phyloP scores from a whole-genome alignment of 2,113 vertebrate genomes.

The Corythaixoides concolor region DNA sequence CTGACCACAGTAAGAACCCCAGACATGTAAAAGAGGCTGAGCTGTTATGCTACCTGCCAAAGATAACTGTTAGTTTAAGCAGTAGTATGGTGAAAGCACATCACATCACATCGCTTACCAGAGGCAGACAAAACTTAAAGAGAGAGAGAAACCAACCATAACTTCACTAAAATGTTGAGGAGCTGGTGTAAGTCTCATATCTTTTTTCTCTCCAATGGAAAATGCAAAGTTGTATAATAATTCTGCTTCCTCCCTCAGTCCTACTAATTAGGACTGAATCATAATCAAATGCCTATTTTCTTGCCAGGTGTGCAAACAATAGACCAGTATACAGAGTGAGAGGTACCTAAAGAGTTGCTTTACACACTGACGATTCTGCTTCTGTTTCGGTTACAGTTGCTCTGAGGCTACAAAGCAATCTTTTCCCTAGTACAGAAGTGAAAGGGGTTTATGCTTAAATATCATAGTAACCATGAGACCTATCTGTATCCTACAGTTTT shows the following conservation, averaged over 20 bases:
- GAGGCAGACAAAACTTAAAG: constrained; percentile 30
- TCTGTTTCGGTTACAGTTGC: neutral
- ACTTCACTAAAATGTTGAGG: neutral
- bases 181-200: neutral
- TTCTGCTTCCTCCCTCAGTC: neutral
- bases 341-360: neutral
- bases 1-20: constrained; percentile 56
- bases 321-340: neutral
- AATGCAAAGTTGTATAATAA: neutral
- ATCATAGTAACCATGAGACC: neutral
- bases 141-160: neutral
- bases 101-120: neutral
- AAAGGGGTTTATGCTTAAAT: neutral
- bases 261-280: neutral
- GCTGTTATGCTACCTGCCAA: constrained; percentile 52
- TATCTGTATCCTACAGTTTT: neutral
- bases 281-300: neutral
- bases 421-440: neutral
- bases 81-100: constrained; percentile 8
- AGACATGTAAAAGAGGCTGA: constrained; percentile 59
- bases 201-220: neutral
- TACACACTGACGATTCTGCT: neutral
- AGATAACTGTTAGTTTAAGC: constrained; percentile 66
- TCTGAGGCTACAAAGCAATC: neutral
- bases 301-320: neutral